phyloP scores from a whole-genome alignment of 2,888 invertebrate genomes.

The Pollenia griseotomentosa region DNA sequence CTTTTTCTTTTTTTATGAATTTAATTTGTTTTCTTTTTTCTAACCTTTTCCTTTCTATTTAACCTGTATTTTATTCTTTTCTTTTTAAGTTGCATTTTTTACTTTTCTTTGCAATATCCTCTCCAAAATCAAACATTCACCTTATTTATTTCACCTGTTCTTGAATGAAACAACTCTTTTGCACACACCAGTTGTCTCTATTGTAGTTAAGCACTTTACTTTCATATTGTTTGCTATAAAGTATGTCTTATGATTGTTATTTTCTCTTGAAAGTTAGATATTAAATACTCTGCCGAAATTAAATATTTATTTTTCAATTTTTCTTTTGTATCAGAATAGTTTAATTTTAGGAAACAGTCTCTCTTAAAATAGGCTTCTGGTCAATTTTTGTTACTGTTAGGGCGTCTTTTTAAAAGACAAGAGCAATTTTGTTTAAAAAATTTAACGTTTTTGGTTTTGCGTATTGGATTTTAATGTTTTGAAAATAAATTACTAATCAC shows the following conservation, averaged over 20 bases:
- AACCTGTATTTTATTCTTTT: constrained; percentile 44
- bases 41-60: constrained; percentile 3
- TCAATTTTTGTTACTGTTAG: too few relatives aligned
- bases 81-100: not conserved
- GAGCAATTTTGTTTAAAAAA: too few relatives aligned
- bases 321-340: too few relatives aligned
- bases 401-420: too few relatives aligned
- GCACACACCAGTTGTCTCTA: constrained; percentile 71
- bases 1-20: not conserved
- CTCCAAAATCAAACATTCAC: constrained; percentile 32
- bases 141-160: constrained; percentile 43
- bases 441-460: too few relatives aligned
- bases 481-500: too few relatives aligned
- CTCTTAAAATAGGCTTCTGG: too few relatives aligned
- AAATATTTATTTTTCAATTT: too few relatives aligned
- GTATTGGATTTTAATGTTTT: too few relatives aligned
- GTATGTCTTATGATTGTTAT: not conserved
- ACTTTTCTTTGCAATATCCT: constrained; percentile 50
- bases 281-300: too few relatives aligned
- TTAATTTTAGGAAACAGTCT: too few relatives aligned
- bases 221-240: not conserved
- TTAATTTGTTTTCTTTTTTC: constrained; percentile 27
- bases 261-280: not conserved
- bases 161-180: constrained; percentile 41
- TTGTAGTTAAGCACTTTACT: constrained; percentile 59